Evolutionary conservation across 2,888 invertebrate species (phyloP).

Genomic region (Hipparchia sbordonii): DNA sequence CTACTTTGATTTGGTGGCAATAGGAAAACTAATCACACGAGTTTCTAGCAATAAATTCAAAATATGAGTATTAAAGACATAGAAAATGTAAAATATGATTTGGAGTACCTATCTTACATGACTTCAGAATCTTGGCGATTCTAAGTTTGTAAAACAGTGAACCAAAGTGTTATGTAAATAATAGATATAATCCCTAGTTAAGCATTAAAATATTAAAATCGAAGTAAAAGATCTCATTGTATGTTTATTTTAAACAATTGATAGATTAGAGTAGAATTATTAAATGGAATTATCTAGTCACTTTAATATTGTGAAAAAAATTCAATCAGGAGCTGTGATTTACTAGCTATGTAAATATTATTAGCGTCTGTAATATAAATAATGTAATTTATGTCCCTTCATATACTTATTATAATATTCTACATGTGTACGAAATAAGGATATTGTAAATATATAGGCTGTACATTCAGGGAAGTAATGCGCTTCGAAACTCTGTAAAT

Average conservation of each 20-base stretch:
- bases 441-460: slow-evolving; percentile 32
- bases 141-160: not conserved
- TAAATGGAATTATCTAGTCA: slow-evolving; percentile 26
- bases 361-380: slow-evolving; percentile 29
- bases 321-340: slow-evolving; percentile 80
- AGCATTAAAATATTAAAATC: not conserved
- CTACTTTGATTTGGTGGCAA: not conserved
- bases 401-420: not conserved
- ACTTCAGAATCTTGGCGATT: not conserved
- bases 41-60: too few species aligned
- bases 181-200: not conserved
- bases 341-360: slow-evolving; percentile 68
- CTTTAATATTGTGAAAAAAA: slow-evolving; percentile 43
- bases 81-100: not conserved
- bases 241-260: not conserved
- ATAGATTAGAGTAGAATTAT: slow-evolving; percentile 29
- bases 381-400: not conserved
- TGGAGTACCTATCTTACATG: too few species aligned
- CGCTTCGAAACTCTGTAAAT: slow-evolving; percentile 52
- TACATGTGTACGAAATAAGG: slow-evolving; percentile 13
- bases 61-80: not conserved
- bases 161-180: not conserved
- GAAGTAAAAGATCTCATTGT: not conserved
- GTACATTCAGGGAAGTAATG: slow-evolving; percentile 55
- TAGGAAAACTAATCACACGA: not conserved